These are phyloP conservation scores for Gobio gobio DNA, from an alignment of 2,113 vertebrate genomes.

Conservation along the genomic window DNA sequence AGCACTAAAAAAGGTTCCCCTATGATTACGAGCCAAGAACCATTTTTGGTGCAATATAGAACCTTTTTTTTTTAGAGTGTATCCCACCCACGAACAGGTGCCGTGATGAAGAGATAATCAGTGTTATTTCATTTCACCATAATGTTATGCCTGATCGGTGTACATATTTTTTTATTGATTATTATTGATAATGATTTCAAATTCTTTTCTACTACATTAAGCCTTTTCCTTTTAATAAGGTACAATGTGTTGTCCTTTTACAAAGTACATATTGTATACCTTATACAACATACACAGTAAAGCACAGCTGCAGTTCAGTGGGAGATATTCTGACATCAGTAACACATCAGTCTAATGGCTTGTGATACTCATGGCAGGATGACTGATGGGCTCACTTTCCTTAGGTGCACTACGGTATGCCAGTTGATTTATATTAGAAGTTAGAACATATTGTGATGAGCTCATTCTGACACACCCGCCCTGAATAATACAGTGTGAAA, in stretches of 20 bases:
- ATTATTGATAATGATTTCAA: not conserved
- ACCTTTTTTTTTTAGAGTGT: too few relatives aligned
- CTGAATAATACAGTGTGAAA: conserved; percentile 4
- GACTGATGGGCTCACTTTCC: conserved; percentile 18
- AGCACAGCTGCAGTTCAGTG: not conserved
- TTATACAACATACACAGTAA: not conserved
- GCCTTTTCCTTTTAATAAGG: too few relatives aligned
- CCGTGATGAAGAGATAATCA: too few relatives aligned
- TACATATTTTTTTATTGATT: too few relatives aligned
- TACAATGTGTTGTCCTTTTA: not conserved
- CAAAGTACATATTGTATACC: not conserved
- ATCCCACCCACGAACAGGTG: too few relatives aligned
- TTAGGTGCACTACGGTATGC: not conserved
- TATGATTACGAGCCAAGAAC: too few relatives aligned
- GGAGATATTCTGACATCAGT: not conserved
- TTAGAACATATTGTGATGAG: conserved; percentile 12
- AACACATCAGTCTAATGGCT: not conserved
- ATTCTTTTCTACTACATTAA: not conserved
- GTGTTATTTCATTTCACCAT: too few relatives aligned
- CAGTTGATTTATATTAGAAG: not conserved
- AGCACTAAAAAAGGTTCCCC: too few relatives aligned
- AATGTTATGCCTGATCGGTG: too few relatives aligned
- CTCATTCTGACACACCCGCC: conserved; percentile 34
- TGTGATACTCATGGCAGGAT: not conserved
- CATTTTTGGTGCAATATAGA: too few relatives aligned